Evolutionary conservation across 2,113 vertebrate species (phyloP).

Genomic region (Nestor notabilis): DNA sequence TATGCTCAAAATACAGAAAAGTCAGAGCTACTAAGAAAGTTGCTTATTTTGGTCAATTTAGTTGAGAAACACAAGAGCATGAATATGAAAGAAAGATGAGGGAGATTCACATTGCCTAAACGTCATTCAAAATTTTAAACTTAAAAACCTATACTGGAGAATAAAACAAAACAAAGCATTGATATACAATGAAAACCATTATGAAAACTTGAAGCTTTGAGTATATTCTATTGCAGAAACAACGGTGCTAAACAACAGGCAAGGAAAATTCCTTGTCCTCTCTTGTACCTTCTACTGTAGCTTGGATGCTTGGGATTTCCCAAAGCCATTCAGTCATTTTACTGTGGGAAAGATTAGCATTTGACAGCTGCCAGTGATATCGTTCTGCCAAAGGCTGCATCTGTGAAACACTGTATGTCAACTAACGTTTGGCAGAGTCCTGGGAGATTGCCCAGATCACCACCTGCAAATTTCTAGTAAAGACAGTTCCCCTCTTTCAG

Average conservation of each 20-base stretch:
- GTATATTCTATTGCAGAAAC: not conserved
- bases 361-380: conserved; percentile 11
- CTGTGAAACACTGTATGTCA: conserved; percentile 40
- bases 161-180: not conserved
- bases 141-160: not conserved
- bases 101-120: not conserved
- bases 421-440: not conserved
- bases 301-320: conserved; percentile 18
- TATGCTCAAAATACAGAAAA: not conserved
- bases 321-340: not conserved
- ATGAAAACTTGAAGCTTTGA: not conserved
- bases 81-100: not conserved
- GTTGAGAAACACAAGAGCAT: not conserved
- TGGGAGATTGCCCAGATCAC: conserved; percentile 31
- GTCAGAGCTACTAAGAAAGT: not conserved
- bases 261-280: not conserved
- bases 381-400: conserved; percentile 7
- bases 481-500: not conserved
- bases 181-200: not conserved
- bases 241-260: not conserved
- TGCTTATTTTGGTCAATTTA: not conserved
- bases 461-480: conserved; percentile 17
- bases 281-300: not conserved
- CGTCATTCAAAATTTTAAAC: not conserved
- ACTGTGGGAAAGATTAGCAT: conserved; percentile 10